phyloP scores from a whole-genome alignment of 2,113 vertebrate genomes.

The Acrocephalus kingi region DNA sequence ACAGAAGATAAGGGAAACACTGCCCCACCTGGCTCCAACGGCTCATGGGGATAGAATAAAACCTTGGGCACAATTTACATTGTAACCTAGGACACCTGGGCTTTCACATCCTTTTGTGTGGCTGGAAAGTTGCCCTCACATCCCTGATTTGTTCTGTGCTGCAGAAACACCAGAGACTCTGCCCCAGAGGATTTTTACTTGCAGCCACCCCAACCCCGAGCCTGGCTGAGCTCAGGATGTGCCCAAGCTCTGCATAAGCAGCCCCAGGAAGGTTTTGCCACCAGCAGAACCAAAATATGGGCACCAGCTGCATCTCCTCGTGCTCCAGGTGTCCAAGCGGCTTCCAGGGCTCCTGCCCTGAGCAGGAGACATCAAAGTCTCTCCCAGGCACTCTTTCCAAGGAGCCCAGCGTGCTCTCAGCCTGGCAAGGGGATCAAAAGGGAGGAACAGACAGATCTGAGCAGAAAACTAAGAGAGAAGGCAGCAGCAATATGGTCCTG shows the following conservation, averaged over 20 bases:
- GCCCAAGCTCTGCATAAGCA: not conserved
- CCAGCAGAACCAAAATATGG: not conserved
- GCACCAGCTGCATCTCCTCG: not conserved
- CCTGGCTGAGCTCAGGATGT: not conserved
- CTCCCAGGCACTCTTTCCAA: not conserved
- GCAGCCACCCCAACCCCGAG: not conserved
- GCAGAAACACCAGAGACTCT: not conserved
- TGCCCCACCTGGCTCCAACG: too few species aligned
- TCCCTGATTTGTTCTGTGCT: not conserved
- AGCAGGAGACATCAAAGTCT: not conserved
- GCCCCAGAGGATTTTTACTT: not conserved
- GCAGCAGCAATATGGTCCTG: not conserved
- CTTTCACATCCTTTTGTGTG: not conserved
- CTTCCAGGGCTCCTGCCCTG: not conserved
- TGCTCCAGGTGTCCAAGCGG: not conserved
- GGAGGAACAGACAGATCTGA: not conserved
- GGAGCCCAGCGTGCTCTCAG: not conserved
- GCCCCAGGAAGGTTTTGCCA: not conserved
- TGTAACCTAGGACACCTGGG: not conserved
- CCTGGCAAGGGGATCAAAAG: fast-evolving
- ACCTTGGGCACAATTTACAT: too few species aligned
- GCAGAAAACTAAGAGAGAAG: not conserved
- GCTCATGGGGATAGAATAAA: too few species aligned
- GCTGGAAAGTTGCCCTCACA: not conserved
- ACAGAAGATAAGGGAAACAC: too few species aligned